Base-by-base conservation (phyloP, 2,888 invertebrate genomes). In the Dynastes hyllus region DNA sequence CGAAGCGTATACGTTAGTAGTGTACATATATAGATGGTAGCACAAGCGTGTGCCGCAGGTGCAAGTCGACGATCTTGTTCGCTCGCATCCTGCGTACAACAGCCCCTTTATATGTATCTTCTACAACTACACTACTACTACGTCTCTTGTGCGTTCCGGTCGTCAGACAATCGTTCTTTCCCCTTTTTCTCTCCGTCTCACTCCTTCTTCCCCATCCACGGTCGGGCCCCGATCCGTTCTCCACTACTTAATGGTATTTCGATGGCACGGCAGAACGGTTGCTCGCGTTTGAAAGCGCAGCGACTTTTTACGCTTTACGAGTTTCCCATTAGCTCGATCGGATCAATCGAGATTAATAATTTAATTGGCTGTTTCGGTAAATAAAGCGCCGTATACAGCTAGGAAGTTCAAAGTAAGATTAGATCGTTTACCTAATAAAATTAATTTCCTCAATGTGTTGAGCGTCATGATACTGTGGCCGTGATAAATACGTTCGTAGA, bases 261-360 rank as follows among this genome's bases (percentile, higher is more conserved):
- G 40, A 70, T 11, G 32, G 13, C 11, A 3, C 11, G 37, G 51
- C n/a, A 63, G 63, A 9, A 63, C 63, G 63, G 63, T 63, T 32
- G 27, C 13, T 63, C 29, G 29, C 63, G 63, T 63, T 63, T 32
- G 3, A 63, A 63, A 63, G 63, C 63, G 63, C 51, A 51, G 50
- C 69, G 69, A 51, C 69, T 69, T 51, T 69, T 29, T 27, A 69
- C 51, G 51, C 29, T 69, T 69, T 69, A 69, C 69, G n/a, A 40
- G 27, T 69, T 69, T 51, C 69, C 29, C 69, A 69, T 69, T 69
- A 69, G 27, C n/a, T 69, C 22, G 69, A 16, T 45, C 29, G 40
- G 69, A 69, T 69, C 69, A 69, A 69, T 69, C 29, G 69, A 69
- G 69, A 69, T 69, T 51, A 69, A 69, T 69, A 69, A 51, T 69